Percentiles rank a stretch among this genome's conserved stretches.
These are phyloP conservation scores for Solen grandis DNA, from an alignment of 1,140 invertebrate genomes.

Conservation along the genomic window DNA sequence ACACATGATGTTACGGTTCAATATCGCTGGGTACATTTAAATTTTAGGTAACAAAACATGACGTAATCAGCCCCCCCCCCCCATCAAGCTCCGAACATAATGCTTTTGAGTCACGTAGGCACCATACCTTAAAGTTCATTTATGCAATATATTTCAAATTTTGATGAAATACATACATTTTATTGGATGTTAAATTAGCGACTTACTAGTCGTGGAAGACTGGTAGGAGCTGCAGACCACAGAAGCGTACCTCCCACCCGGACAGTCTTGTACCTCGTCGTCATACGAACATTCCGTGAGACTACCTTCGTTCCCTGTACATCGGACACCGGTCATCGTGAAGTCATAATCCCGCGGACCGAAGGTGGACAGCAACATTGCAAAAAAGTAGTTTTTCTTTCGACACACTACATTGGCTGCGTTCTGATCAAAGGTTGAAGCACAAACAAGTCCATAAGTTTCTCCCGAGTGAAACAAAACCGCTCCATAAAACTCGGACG, in stretches of 20 bases:
- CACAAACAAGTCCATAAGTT: slow-evolving; percentile 66
- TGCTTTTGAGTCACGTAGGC: too few species aligned
- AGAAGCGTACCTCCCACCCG: slow-evolving; percentile 45
- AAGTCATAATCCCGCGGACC: neutral
- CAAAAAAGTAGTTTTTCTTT: slow-evolving; percentile 56
- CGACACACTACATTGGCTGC: slow-evolving; percentile 69
- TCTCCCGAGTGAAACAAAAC: slow-evolving; percentile 43
- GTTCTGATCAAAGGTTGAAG: slow-evolving; percentile 63
- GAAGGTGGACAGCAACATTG: slow-evolving; percentile 61
- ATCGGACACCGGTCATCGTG: slow-evolving; percentile 2
- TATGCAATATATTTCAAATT: too few species aligned
- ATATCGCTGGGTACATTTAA: too few species aligned
- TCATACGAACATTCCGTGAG: slow-evolving; percentile 29
- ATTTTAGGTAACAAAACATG: too few species aligned
- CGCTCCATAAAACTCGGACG: slow-evolving; percentile 25
- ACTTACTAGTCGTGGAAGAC: slow-evolving; percentile 31
- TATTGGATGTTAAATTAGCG: too few species aligned
- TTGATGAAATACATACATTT: too few species aligned
- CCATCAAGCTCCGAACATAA: too few species aligned
- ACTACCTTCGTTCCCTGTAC: slow-evolving; percentile 24
- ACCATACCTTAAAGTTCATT: too few species aligned
- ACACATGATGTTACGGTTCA: too few species aligned
- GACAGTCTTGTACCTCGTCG: slow-evolving; percentile 5
- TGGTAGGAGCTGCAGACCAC: slow-evolving; percentile 39
- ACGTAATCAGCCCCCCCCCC: too few species aligned